These are phyloP conservation scores for Salpingus planirostris DNA, from an alignment of 2,888 invertebrate species.

Conservation along the genomic window DNA sequence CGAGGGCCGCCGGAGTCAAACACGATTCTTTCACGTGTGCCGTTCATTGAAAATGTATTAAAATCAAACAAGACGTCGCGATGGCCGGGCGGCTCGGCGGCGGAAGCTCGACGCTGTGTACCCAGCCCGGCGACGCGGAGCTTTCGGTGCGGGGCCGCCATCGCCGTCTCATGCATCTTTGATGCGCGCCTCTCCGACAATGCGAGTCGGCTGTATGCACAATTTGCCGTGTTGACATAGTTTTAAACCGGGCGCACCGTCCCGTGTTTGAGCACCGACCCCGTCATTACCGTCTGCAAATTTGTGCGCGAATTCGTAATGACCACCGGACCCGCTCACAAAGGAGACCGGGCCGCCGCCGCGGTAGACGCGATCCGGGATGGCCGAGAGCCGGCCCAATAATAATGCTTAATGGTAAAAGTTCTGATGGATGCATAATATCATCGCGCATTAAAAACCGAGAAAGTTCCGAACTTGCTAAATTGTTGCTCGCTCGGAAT, in stretches of 20 bases:
- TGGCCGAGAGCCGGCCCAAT: no score
- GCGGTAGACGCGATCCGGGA: no score
- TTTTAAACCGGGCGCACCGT: constrained; percentile 34
- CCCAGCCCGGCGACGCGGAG: constrained; percentile 6
- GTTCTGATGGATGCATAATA: no score
- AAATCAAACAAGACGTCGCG: constrained; percentile 33
- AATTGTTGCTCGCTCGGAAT: no score
- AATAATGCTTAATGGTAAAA: no score
- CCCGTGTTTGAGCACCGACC: constrained; percentile 26
- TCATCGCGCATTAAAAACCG: no score
- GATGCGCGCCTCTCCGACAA: constrained; percentile 39
- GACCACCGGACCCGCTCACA: no score
- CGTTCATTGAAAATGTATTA: constrained; percentile 42
- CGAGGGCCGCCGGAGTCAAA: no score
- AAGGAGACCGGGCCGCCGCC: no score
- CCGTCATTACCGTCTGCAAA: constrained; percentile 29
- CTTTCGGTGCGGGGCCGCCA: no score
- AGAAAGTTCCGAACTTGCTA: no score
- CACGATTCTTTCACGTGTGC: no score
- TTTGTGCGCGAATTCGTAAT: constrained; percentile 29
- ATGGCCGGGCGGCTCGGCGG: background rate
- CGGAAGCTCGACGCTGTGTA: background rate
- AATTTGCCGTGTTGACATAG: constrained; percentile 44
- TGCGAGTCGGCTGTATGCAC: constrained; percentile 40
- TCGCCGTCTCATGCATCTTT: constrained; percentile 38